Base-by-base conservation (phyloP, 2,113 vertebrate species). In the Alectura lathami region DNA sequence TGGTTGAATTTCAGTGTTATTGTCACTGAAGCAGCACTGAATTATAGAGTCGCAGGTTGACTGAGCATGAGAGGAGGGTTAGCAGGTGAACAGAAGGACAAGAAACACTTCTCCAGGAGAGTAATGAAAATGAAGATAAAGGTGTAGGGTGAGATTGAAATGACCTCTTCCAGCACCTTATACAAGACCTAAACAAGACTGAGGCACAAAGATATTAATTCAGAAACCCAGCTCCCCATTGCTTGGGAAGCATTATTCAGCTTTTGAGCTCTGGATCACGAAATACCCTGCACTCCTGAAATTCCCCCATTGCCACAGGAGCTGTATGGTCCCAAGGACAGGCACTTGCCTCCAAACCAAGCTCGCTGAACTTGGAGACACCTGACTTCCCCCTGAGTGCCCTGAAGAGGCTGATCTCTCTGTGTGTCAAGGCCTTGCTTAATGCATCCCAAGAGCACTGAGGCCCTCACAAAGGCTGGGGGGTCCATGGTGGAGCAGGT, bases 331-430 rank as follows among this genome's bases (percentile, higher is more conserved):
- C 13, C 38, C 81, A 26, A 17, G 8, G 9, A 6, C 30, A 73
- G 62, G 11, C 17, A 36, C 11, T 24, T 68, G 47, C n/a, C 30
- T 68, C 13, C 21, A 75, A n/a, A 24, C 30, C 2, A 38, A 53
- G 6, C n/a, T 87, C 11, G 42, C 0, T 60, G 81, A 78, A 64
- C 17, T 75, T 47, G 38, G 51, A 84, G 60, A 51, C 13, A 66
- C 17, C 21, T 43, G 0, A 54, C 32, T 14, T 64, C 23, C 68
- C n/a, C 18, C 36, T 45, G n/a, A 72, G n/a, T 36, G 21, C 7
- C 8, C 45, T 12, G 42, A 63, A 0, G 0, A 29, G 29, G 11
- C 10, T 63, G 47, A 87, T 36, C 27, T 86, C 1, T 1, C 0
- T 3, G 13, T 62, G 30, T 42, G 24, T 73, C 50, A 73, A 17